These are phyloP conservation scores for Cremastobaeus sp. DNA, from an alignment of 2,888 invertebrate genomes.

Conservation along the genomic window DNA sequence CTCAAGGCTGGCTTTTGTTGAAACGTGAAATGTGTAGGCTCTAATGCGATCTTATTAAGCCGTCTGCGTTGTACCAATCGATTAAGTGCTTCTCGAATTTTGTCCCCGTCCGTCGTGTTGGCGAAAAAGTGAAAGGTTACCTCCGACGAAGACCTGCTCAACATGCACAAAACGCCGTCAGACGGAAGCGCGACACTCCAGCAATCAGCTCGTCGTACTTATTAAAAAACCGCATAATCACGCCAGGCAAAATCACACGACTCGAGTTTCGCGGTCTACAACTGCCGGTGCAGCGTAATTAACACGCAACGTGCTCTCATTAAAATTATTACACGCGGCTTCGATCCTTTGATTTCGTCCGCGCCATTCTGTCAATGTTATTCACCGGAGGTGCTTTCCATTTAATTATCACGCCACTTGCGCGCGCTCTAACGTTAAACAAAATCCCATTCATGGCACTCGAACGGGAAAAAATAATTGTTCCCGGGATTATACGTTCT, in stretches of 20 bases:
- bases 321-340: slow-evolving; percentile 27
- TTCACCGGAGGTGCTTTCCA: neutral
- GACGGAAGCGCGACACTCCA: slow-evolving; percentile 34
- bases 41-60: slow-evolving; percentile 81
- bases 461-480: neutral
- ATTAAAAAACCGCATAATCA: slow-evolving; percentile 44
- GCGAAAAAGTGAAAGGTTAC: slow-evolving; percentile 79
- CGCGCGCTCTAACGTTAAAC: neutral
- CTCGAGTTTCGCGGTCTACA: slow-evolving; percentile 18
- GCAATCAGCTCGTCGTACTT: slow-evolving; percentile 40
- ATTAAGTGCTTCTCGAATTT: slow-evolving; percentile 80
- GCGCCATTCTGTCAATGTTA: neutral
- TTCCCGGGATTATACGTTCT: neutral
- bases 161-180: slow-evolving; percentile 35
- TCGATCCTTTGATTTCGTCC: neutral
- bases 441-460: neutral
- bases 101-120: slow-evolving; percentile 80
- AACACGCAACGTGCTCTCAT: slow-evolving; percentile 26
- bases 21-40: slow-evolving; percentile 84
- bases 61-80: slow-evolving; percentile 82
- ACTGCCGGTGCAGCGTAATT: slow-evolving; percentile 22
- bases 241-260: slow-evolving; percentile 27
- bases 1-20: slow-evolving; percentile 86
- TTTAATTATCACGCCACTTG: neutral
- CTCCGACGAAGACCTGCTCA: slow-evolving; percentile 72